Evolutionary conservation across 2,113 vertebrate species (phyloP).

Genomic region (Morone chrysops): DNA sequence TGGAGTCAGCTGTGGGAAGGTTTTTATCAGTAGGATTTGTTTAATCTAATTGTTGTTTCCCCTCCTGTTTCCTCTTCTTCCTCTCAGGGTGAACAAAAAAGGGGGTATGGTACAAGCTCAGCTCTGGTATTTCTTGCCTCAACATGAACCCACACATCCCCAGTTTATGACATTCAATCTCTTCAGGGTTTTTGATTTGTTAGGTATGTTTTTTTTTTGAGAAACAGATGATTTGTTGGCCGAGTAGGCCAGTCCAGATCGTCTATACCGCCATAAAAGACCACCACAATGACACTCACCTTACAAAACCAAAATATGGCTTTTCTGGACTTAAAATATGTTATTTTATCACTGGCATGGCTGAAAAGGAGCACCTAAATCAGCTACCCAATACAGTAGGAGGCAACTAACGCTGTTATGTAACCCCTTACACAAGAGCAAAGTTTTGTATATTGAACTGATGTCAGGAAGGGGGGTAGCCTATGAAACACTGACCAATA

Average conservation of each 20-base stretch:
- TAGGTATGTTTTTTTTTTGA: neutral
- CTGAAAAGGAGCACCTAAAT: slow-evolving; percentile 66
- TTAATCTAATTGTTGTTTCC: slow-evolving; percentile 36
- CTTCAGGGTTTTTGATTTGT: neutral
- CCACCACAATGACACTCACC: neutral
- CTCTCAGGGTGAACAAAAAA: slow-evolving; percentile 22
- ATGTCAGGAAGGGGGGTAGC: slow-evolving; percentile 45
- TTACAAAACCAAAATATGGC: neutral
- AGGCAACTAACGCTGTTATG: slow-evolving; percentile 78
- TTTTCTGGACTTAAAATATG: neutral
- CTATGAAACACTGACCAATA: slow-evolving; percentile 35
- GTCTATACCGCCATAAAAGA: neutral
- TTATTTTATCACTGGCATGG: slow-evolving; percentile 22
- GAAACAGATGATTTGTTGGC: too few species aligned
- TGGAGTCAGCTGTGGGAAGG: slow-evolving; percentile 51
- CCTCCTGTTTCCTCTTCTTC: slow-evolving; percentile 44
- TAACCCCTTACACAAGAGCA: slow-evolving; percentile 81
- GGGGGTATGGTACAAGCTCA: neutral
- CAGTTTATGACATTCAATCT: neutral
- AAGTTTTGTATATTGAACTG: slow-evolving; percentile 54
- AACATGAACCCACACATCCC: neutral
- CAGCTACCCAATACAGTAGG: slow-evolving; percentile 57
- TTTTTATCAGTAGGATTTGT: slow-evolving; percentile 60
- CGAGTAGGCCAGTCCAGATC: neutral
- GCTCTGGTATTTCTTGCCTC: neutral